Base-by-base conservation (phyloP, 2,113 vertebrate genomes). In the Machaerirhynchus nigripectus region DNA sequence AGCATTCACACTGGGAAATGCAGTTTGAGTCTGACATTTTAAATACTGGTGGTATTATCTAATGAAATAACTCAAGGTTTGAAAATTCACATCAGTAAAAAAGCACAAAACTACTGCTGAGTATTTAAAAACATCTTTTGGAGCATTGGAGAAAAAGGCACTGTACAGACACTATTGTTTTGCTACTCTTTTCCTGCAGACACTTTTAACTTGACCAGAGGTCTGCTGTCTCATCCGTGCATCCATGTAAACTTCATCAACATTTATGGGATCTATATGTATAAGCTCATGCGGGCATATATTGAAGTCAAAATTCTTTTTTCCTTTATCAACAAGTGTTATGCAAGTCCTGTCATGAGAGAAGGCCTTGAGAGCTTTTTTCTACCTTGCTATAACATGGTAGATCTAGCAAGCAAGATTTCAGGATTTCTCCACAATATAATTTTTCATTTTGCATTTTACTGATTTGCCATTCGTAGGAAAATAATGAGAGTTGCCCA, bases 11-110 rank as follows among this genome's bases (percentile, higher is more conserved):
- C 52, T 73, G 69, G 79, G 65, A 96, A 95, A 94, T 91, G 71
- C 73, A 93, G 88, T 69, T 95, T 64, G 44, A 95, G 37, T 61
- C 73, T 95, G 84, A 94, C 89, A 89, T 96, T 96, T 96, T 96
- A 96, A 96, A 95, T 93, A 94, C 47, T 5, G 5, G 40, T 75
- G 53, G 65, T 77, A 71, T 90, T 96, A 76, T 68, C 81, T 93
- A 97, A 96, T 81, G 87, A 96, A 93, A 90, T 84, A 97, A 95
- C 70, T 94, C 0, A 1, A 20, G 40, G 40, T 90, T 93, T 94
- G 55, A 83, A 91, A 93, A 96, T 73, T 64, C 81, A n/a, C 39
- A 26, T 64, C 63, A 76, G 55, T 91, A 61, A 60, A 88, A 94
- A 92, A 69, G 18, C 56, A 79, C 24, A 78, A 95, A 92, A 77